phyloP scores from a whole-genome alignment of 2,888 invertebrate species.

The Ellobium chinense region DNA sequence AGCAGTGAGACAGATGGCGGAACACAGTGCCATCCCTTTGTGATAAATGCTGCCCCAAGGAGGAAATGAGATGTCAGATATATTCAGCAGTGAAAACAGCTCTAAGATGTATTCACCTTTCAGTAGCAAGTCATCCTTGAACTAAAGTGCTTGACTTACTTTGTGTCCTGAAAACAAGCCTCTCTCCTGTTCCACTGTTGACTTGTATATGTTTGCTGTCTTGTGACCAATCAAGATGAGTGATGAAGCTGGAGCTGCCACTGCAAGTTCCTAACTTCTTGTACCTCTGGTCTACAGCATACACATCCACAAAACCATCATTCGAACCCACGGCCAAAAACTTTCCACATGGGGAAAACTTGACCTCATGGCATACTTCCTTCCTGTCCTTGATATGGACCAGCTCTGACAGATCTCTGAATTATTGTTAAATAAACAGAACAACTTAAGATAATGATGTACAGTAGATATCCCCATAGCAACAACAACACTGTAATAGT shows the following conservation, averaged over 20 bases:
- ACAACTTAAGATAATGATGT: too few species aligned
- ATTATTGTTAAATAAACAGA: too few species aligned
- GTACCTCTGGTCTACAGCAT: slow-evolving; percentile 75
- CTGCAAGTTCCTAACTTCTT: slow-evolving; percentile 77
- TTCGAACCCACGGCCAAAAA: slow-evolving; percentile 79
- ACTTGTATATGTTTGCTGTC: slow-evolving; percentile 79
- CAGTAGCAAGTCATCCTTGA: not conserved
- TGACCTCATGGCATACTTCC: slow-evolving; percentile 79
- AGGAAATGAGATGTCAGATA: too few species aligned
- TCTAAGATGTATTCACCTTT: too few species aligned
- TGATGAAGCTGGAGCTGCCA: slow-evolving; percentile 79
- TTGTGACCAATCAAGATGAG: slow-evolving; percentile 80
- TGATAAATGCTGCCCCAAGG: too few species aligned
- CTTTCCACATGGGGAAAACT: slow-evolving; percentile 79
- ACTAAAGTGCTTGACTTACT: slow-evolving; percentile 72
- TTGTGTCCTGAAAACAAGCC: slow-evolving; percentile 77
- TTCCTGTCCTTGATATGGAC: slow-evolving; percentile 77
- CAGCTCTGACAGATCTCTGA: slow-evolving; percentile 77
- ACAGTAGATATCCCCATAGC: too few species aligned
- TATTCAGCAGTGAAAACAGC: too few species aligned
- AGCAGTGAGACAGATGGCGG: too few species aligned
- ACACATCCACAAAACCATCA: slow-evolving; percentile 80
- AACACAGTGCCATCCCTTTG: too few species aligned
- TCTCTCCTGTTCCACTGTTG: slow-evolving; percentile 79
- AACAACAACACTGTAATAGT: too few species aligned